Base-by-base conservation (phyloP, 2,888 invertebrate genomes). In the Cinara cedri region DNA sequence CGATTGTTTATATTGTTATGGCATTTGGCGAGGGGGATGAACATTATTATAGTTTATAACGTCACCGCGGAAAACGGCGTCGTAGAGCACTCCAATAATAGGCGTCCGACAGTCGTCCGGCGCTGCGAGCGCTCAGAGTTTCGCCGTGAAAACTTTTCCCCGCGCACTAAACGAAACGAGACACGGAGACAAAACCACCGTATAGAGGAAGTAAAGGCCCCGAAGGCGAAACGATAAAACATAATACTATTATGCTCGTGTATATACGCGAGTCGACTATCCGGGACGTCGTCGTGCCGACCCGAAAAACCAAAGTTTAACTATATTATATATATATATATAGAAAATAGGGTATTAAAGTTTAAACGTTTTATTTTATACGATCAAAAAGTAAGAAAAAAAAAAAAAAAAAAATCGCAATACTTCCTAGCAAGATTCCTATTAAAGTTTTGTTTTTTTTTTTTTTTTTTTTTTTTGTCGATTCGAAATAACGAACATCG, bases 141-240 rank as follows among this genome's bases (percentile, higher is more conserved):
- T n/a, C n/a, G n/a, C n/a, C n/a, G n/a, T 49, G 54, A 55, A 71
- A 71, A 71, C 71, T 71, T 71, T 71, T 55, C 16, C 14, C 54
- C 21, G 16, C 34, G 42, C 44, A 21, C 10, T 21, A 42, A 6
- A 21, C 16, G 42, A 44, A 10, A 55, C n/a, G n/a, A 21, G 55
- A 55, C 21, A 16, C 21, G 16, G 26, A 51, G 26, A 16, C 19
- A 13, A 19, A 55, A 71, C 42, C 21, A 44, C n/a, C n/a, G n/a
- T n/a, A n/a, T n/a, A n/a, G n/a, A n/a, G n/a, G n/a, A n/a, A n/a
- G n/a, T n/a, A n/a, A n/a, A n/a, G n/a, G n/a, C n/a, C n/a, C n/a
- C n/a, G n/a, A 21, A 42, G 34, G 13, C 1, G 19, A 68, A 42
- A 71, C 55, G 55, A 71, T 71, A 71, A 55, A 71, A 55, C 49